Evolutionary conservation across 2,797 vertebrate species (phyloP), one percentile per base, ranked within the genome.

Genomic region (Hapalemur alaotrensis): DNA sequence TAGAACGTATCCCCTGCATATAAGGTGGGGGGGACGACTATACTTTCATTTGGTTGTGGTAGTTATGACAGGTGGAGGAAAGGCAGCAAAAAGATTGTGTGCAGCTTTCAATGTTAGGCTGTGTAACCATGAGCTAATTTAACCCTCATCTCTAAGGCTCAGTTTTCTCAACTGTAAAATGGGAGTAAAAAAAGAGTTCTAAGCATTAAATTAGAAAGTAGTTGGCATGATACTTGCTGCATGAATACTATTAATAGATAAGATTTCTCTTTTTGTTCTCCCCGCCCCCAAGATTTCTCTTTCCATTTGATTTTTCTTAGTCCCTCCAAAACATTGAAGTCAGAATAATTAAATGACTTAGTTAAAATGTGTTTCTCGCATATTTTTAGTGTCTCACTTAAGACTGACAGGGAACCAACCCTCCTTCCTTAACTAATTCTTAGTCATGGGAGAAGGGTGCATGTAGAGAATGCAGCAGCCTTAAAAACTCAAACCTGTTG

Each of bases 401-500:
- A 82, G 48, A 85, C 35, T 92, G 89, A 92, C 17, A 65, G 54
- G 63, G 78, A 95, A 72, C 59, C 83, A 95, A n/a, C 61, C 32
- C 13, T 89, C 65, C 46, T 93, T 89, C 79, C 89, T 96, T 97
- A 97, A 96, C 96, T 96, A 92, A 96, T 95, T 97, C 93, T 96
- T 96, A 93, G 87, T 96, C 80, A 87, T 70, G 78, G 48, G 75
- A 95, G 59, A 90, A 97, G 67, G 30, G 67, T 96, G 76, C 50
- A 18, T 78, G 30, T 84, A 70, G 95, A 90, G 93, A 97, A 87
- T 22, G 10, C 57, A 57, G 92, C 93, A 86, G 73, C 96, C 95
- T 96, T 91, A 79, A 72, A 91, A 72, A 95, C 98, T 76, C 97
- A 69, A 95, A 99, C 98, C 98, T 99, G 98, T 99, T 99, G 98